These are phyloP conservation scores for Microcebus griseorufus DNA, from an alignment of 2,113 vertebrate species.

Conservation along the genomic window DNA sequence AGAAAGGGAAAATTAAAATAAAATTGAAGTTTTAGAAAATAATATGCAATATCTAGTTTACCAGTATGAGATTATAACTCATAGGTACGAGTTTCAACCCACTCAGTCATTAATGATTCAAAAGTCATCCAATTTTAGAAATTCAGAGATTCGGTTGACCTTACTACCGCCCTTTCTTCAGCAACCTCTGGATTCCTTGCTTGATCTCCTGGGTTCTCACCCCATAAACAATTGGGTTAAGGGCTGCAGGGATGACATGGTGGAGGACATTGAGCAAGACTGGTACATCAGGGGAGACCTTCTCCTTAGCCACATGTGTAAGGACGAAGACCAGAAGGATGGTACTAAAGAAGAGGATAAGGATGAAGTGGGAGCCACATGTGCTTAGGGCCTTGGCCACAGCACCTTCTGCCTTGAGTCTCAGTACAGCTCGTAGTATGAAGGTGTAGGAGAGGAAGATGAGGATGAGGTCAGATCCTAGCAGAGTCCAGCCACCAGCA, in stretches of 20 bases:
- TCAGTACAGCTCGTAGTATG: conserved; percentile 62
- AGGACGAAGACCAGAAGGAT: conserved; percentile 72
- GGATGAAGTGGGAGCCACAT: conserved; percentile 68
- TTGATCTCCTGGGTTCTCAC: conserved; percentile 73
- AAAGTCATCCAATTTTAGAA: neutral
- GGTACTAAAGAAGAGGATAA: conserved; percentile 75
- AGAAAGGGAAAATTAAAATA: neutral
- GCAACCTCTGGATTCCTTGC: conserved; percentile 42
- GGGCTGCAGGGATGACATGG: conserved; percentile 71
- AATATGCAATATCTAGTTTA: neutral
- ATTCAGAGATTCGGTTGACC: neutral
- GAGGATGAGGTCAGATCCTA: conserved; percentile 66
- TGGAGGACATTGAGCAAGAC: conserved; percentile 73
- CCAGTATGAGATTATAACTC: neutral
- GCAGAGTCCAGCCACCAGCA: conserved; percentile 35
- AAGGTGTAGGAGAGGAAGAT: conserved; percentile 70
- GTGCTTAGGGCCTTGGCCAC: conserved; percentile 66
- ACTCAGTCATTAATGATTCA: neutral
- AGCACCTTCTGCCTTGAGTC: conserved; percentile 33
- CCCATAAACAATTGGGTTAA: conserved; percentile 76
- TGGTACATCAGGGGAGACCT: conserved; percentile 49
- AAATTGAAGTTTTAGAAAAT: neutral
- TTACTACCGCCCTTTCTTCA: conserved; percentile 10
- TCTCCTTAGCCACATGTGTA: conserved; percentile 48
- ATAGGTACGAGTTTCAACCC: neutral